Conservation (phyloP, 1,140 invertebrate genomes). For the Conus betulinus region DNA sequence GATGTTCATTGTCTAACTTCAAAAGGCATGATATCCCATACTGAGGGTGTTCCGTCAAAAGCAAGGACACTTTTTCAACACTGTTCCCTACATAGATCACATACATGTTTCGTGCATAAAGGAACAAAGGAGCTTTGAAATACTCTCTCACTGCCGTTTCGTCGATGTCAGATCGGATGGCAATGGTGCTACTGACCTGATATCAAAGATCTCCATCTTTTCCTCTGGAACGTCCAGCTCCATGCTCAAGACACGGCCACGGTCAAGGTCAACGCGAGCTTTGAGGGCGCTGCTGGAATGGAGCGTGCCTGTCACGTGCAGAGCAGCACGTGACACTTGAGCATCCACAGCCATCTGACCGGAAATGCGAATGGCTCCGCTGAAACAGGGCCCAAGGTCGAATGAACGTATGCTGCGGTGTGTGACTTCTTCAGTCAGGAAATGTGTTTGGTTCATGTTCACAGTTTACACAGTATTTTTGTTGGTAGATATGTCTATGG, state of each 20-base stretch:
- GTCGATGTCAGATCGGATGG: too few species aligned
- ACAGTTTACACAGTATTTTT: too few species aligned
- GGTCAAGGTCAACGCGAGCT: conserved; percentile 84
- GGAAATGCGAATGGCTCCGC: conserved; percentile 87
- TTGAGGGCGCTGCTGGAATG: conserved; percentile 89
- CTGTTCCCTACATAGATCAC: too few species aligned
- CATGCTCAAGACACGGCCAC: conserved; percentile 82
- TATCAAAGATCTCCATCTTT: conserved; percentile 88
- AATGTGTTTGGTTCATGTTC: too few species aligned
- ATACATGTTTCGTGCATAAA: too few species aligned
- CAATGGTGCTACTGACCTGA: conserved; percentile 77
- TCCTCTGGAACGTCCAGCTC: conserved; percentile 89
- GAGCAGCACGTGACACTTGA: conserved; percentile 84
- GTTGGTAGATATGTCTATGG: too few species aligned
- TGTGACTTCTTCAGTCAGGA: conserved; percentile 68
- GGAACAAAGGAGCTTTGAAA: too few species aligned
- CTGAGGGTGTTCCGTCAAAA: too few species aligned
- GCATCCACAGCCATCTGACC: conserved; percentile 89
- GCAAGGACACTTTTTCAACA: too few species aligned
- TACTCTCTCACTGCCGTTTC: too few species aligned
- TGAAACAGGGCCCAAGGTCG: conserved; percentile 73
- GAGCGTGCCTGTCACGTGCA: conserved; percentile 87
- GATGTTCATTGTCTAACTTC: too few species aligned
- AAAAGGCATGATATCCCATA: too few species aligned
- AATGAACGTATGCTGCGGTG: conserved; percentile 70